Percentiles rank a stretch among this genome's conserved stretches.
Evolutionary conservation across 2,888 invertebrate genomes (phyloP).

Genomic region (Julus scanicus): DNA sequence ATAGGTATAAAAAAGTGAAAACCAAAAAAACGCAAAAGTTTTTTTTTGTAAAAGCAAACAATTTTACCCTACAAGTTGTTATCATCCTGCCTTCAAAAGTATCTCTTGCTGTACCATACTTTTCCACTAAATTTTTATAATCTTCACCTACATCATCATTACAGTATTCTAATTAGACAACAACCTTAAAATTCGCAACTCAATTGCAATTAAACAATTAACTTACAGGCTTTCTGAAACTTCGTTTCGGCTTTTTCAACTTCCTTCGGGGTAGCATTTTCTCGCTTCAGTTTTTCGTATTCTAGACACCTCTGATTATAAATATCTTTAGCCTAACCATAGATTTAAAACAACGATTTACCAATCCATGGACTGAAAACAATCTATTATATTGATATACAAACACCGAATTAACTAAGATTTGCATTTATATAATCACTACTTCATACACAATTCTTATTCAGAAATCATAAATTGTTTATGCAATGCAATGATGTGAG

Average conservation of each 20-base stretch:
- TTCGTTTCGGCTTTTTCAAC: constrained; percentile 93
- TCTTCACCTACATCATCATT: constrained; percentile 74
- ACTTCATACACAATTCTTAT: too few relatives aligned
- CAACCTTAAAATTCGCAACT: not conserved
- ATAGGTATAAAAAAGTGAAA: not conserved
- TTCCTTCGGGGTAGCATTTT: constrained; percentile 90
- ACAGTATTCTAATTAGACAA: not conserved
- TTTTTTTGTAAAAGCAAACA: not conserved
- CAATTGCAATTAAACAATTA: not conserved
- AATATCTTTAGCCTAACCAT: constrained; percentile 89
- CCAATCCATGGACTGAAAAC: not conserved
- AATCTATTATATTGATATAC: not conserved
- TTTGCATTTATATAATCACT: too few relatives aligned
- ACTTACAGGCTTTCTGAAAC: constrained; percentile 84
- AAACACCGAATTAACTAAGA: not conserved
- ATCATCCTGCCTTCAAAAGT: constrained; percentile 98
- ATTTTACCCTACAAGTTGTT: constrained; percentile 80
- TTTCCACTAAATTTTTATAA: constrained; percentile 89
- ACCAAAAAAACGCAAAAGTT: not conserved
- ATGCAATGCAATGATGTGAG: not conserved
- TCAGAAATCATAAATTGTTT: too few relatives aligned
- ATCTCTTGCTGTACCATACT: constrained; percentile 88
- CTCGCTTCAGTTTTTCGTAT: constrained; percentile 88
- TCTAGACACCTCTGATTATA: constrained; percentile 88
- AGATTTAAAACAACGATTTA: constrained; percentile 4